Evolutionary conservation across 2,113 vertebrate species (phyloP).

Genomic region (Muscicapa adusta): DNA sequence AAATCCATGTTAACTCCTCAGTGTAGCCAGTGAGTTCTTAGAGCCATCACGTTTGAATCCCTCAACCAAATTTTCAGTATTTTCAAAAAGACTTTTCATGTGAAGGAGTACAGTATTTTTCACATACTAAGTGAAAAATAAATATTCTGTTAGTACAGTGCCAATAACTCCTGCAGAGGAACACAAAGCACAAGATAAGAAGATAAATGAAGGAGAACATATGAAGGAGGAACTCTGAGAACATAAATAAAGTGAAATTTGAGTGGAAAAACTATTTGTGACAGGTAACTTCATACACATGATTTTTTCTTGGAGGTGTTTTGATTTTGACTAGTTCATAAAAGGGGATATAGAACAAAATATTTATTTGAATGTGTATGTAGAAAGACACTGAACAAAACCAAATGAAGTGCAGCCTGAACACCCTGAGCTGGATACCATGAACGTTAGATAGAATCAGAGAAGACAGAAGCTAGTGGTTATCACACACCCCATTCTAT

Average conservation of each 20-base stretch:
- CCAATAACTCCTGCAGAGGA: neutral
- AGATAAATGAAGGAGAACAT: neutral
- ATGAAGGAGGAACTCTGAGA: neutral
- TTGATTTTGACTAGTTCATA: neutral
- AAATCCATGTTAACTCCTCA: neutral
- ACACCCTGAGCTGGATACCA: neutral
- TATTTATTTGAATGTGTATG: neutral
- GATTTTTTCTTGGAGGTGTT: neutral
- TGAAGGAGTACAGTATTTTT: neutral
- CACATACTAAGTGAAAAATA: neutral
- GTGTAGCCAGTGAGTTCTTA: neutral
- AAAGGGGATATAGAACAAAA: neutral
- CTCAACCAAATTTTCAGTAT: neutral
- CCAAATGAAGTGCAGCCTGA: neutral
- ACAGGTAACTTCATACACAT: neutral
- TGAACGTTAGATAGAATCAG: rapidly evolving
- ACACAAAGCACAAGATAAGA: neutral
- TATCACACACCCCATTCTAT: neutral
- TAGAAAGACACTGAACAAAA: neutral
- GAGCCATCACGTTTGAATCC: neutral
- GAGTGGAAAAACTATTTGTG: neutral
- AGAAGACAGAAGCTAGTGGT: neutral
- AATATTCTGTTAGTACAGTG: neutral
- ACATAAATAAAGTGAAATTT: neutral
- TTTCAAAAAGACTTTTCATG: neutral